Evolutionary conservation across 2,888 invertebrate genomes (phyloP), one percentile per base, ranked within the genome.

Genomic region (Gerris lacustris): DNA sequence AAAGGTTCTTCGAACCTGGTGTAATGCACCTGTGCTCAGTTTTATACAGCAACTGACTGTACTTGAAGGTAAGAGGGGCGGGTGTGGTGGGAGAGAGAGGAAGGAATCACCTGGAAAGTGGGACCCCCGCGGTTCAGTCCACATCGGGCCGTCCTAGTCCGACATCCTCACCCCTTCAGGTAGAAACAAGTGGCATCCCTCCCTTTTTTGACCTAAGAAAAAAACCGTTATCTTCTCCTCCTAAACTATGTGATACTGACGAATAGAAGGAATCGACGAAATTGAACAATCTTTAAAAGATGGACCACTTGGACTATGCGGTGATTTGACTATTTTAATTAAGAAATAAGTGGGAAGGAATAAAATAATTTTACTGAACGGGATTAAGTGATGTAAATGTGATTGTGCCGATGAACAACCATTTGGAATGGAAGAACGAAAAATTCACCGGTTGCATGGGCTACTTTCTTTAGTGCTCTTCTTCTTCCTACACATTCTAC

Each of bases 21-120:
- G 31, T 55, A 55, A 55, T 55, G 55, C 55, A 55, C 55, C 55
- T 55, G 55, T 11, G 55, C 55, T 55, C 55, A 15, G 11, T 55
- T 55, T 9, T 55, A 9, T 11, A 15, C 9, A 15, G 55, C 11
- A 55, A 55, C 55, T 11, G 55, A 55, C 55, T 55, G 55, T 55
- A 55, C 55, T 15, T 15, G 31, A 31, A 55, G 55, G 55, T 55
- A 55, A 55, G 55, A 55, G 55, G 55, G 55, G 55, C 55, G 9
- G 9, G 9, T 11, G 55, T 55, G 55, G 55, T 55, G 55, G 55
- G 55, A 55, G 55, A 15, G 55, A 55, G 9, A 55, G 55, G 55
- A 55, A 55, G 55, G 55, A 55, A 55, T 55, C 55, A 55, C 55
- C 55, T 55, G 55, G 55, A 55, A 55, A 55, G 55, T 55, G 55